Evolutionary conservation across 1,140 invertebrate genomes (phyloP), one percentile per base, ranked within the genome.

Genomic region (Plodia interpunctella): DNA sequence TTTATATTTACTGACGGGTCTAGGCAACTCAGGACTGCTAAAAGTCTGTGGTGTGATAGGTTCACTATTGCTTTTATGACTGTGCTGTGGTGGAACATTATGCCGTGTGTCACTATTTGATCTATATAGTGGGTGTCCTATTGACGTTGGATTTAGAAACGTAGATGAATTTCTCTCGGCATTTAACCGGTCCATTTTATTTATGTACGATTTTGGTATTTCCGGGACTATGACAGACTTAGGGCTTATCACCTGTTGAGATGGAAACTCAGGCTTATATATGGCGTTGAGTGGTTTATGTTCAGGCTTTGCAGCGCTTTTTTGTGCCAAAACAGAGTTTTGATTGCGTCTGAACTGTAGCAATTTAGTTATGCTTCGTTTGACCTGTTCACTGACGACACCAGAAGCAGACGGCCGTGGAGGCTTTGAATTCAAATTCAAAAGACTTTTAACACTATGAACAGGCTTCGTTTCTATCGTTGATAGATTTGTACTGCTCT

Each of bases 291-390:
- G 30, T 13, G 30, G 18, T 17, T 59, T 59, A 20, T 19, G 10
- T 30, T 28, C 25, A 21, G 20, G 0, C 25, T 32, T 21, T 20
- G 17, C 9, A 32, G 2, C 44, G 9, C 49, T 49, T 20, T 20
- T 57, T 18, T 49, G 19, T n/a, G 55, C 9, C 6, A 57, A n/a
- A 0, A 38, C 5, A 9, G 30, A 5, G 17, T 73, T 75, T 50
- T 79, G 62, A 50, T 44, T 44, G 15, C 66, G 63, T 52, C 82
- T 74, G 55, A 75, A 81, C 30, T 80, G 71, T 25, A 88, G 56
- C 8, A 88, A 64, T 52, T 73, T 73, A 49, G 71, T 70, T 56
- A 86, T 72, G 60, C 72, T 76, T 44, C 71, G 68, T 50, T 78
- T 88, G 0, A 81, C 74, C 17, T 69, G 57, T 35, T 78, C 72